Conservation (phyloP, 2,888 invertebrate species). For the Antheraea yamamai region DNA sequence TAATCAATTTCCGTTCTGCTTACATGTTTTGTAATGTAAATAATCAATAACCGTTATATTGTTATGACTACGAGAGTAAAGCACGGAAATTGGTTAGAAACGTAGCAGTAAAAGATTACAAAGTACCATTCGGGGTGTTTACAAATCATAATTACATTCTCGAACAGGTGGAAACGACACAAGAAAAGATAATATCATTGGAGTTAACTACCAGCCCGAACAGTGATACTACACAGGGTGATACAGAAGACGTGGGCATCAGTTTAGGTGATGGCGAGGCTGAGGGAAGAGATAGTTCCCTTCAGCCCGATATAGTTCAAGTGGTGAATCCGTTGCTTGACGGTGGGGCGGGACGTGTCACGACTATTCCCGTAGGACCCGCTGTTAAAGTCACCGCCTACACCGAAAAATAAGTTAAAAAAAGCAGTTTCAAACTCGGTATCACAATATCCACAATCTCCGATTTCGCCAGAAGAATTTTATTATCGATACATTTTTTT, state of each 20-base stretch:
- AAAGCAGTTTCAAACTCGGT: slow-evolving; percentile 16
- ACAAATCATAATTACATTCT: neutral
- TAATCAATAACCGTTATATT: neutral
- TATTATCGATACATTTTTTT: slow-evolving; percentile 20
- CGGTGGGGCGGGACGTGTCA: slow-evolving; percentile 73
- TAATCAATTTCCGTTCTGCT: neutral
- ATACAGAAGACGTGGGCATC: slow-evolving; percentile 59
- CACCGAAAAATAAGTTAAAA: slow-evolving; percentile 52
- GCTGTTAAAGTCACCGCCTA: slow-evolving; percentile 66
- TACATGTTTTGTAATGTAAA: neutral
- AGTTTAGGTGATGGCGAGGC: slow-evolving; percentile 68
- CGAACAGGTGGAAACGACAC: slow-evolving; percentile 92
- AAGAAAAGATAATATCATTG: slow-evolving; percentile 94
- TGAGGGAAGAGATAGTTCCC: slow-evolving; percentile 73
- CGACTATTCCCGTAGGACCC: slow-evolving; percentile 75
- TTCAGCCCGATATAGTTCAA: slow-evolving; percentile 81
- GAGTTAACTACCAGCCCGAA: slow-evolving; percentile 88
- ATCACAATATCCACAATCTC: slow-evolving; percentile 32
- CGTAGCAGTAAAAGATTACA: neutral
- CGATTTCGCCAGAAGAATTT: slow-evolving; percentile 46
- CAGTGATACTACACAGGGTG: slow-evolving; percentile 80
- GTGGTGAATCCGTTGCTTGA: slow-evolving; percentile 77
- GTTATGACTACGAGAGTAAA: neutral
- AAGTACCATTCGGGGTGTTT: neutral
- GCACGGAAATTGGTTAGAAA: slow-evolving; percentile 5